Evolutionary conservation across 2,113 vertebrate species (phyloP).

Genomic region (Gnathonemus echidnorhynchus): DNA sequence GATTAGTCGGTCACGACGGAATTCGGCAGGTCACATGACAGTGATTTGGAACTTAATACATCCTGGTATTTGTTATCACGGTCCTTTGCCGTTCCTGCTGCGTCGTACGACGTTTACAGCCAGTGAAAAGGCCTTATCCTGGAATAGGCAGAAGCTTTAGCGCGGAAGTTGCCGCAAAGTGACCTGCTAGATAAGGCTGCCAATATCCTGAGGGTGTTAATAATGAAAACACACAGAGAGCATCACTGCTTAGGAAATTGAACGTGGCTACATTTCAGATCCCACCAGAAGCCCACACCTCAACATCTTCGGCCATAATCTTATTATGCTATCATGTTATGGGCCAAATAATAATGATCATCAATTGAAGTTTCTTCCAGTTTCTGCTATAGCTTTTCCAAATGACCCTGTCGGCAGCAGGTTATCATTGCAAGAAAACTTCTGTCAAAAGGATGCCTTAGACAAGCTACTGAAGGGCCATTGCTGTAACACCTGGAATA

Average conservation of each 20-base stretch:
- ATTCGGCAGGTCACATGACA: not conserved
- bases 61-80: not conserved
- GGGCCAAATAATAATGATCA: not conserved
- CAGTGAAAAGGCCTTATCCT: not conserved
- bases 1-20: not conserved
- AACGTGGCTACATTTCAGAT: not conserved
- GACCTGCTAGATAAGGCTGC: not conserved
- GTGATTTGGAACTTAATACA: not conserved
- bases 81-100: not conserved
- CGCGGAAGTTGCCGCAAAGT: not conserved
- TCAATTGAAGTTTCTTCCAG: not conserved
- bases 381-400: not conserved
- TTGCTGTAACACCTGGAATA: not conserved
- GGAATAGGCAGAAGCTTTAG: not conserved
- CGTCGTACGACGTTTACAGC: not conserved
- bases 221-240: not conserved
- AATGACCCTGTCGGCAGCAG: not conserved
- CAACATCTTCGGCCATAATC: not conserved
- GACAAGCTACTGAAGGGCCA: not conserved
- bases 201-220: not conserved
- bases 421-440: not conserved
- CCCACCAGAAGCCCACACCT: not conserved
- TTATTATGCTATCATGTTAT: not conserved
- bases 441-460: not conserved
- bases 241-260: not conserved